Evolutionary conservation across 2,113 vertebrate genomes (phyloP).

Genomic region (Chlorocebus sabaeus): DNA sequence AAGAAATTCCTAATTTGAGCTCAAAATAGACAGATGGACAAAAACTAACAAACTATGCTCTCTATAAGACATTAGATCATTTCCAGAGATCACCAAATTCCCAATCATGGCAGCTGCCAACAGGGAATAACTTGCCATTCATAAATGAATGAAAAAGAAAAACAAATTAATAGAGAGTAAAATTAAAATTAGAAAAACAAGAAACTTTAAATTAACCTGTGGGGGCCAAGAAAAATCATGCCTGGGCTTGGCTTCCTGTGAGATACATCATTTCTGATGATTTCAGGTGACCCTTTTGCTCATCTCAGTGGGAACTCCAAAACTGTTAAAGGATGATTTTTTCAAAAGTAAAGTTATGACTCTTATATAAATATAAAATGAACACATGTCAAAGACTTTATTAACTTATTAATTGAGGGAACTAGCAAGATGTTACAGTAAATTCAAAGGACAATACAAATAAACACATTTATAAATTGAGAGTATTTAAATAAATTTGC

Average conservation of each 20-base stretch:
- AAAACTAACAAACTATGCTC: background rate
- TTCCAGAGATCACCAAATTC: constrained; percentile 27
- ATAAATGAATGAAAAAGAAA: background rate
- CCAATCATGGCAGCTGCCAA: background rate
- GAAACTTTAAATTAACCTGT: background rate
- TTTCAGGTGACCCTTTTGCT: background rate
- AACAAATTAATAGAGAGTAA: constrained; percentile 8
- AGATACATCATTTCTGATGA: background rate
- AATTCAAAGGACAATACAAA: background rate
- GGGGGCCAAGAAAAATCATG: background rate
- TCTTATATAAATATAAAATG: background rate
- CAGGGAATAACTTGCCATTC: background rate
- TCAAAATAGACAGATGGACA: background rate
- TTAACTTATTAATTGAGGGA: constrained; percentile 1
- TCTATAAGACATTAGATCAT: background rate
- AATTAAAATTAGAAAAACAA: constrained; percentile 34
- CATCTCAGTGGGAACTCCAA: background rate
- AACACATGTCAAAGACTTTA: background rate
- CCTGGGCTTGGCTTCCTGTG: background rate
- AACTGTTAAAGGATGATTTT: background rate
- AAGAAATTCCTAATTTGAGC: constrained; percentile 13
- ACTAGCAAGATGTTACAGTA: background rate
- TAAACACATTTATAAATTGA: background rate
- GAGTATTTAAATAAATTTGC: constrained; percentile 18
- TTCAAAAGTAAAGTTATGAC: background rate